These are phyloP conservation scores for Ornithoptera priamus DNA, from an alignment of 2,888 invertebrate genomes.

Conservation along the genomic window DNA sequence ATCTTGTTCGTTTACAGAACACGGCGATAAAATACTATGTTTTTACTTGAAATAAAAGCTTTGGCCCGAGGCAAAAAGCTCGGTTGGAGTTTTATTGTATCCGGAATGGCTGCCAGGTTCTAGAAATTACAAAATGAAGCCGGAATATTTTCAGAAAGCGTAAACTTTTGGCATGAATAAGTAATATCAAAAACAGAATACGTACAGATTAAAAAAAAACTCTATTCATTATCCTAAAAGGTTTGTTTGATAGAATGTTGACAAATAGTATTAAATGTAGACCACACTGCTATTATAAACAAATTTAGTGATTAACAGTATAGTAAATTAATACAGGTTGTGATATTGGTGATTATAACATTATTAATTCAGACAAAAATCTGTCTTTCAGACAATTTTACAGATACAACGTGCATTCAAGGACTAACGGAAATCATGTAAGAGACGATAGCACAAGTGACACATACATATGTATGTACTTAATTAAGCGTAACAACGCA, in stretches of 20 bases:
- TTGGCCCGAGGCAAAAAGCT: constrained; percentile 54
- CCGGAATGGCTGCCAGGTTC: constrained; percentile 14
- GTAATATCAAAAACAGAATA: background rate
- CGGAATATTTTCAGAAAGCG: background rate
- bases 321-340: too few relatives aligned
- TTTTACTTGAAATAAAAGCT: constrained; percentile 40
- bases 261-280: too few relatives aligned
- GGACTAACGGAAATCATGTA: too few relatives aligned
- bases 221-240: background rate
- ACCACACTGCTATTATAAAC: too few relatives aligned
- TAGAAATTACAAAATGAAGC: constrained; percentile 6
- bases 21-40: constrained; percentile 62
- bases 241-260: too few relatives aligned
- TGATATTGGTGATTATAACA: too few relatives aligned
- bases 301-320: too few relatives aligned
- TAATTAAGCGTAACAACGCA: background rate
- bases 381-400: too few relatives aligned
- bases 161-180: background rate
- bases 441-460: too few relatives aligned
- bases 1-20: constrained; percentile 70
- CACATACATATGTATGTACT: too few relatives aligned
- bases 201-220: background rate
- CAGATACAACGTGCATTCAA: too few relatives aligned
- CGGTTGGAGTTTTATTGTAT: constrained; percentile 42
- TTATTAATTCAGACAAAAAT: too few relatives aligned